Evolutionary conservation across 2,888 invertebrate genomes (phyloP), one percentile per base, ranked within the genome.

Genomic region (Euplexia lucipara): DNA sequence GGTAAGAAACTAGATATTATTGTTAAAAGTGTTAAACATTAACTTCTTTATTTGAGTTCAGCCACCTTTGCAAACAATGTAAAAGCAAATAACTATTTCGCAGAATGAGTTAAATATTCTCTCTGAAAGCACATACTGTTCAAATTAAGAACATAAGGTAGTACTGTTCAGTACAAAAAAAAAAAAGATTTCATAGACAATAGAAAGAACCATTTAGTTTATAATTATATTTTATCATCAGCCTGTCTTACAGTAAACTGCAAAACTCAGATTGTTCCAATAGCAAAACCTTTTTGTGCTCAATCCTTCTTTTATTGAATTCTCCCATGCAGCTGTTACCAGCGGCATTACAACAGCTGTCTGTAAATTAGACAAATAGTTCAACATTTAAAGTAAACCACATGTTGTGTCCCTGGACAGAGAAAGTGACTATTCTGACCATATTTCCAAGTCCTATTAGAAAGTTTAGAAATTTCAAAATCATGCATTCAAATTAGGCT

Each of bases 21-120:
- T 6, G 5, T 39, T 39, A 7, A 32, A 12, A 45, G 18, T 12
- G 30, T 67, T 37, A 26, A 32, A 39, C 68, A 35, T 47, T 9
- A 47, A 35, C 3, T 69, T n/a, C 22, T 39, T 70, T 67, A 49
- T 70, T 48, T 30, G 9, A 37, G 3, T 42, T 30, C 2, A 2
- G 20, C 14, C 14, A 39, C 20, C 35, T 44, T 32, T 49, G 37
- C 9, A 26, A 47, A 39, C 39, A 41, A 18, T n/a, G 16, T 18
- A 20, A 42, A 22, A 22, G 16, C 9, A 26, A 56, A 26, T 34
- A 18, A 30, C 4, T 20, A 30, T 53, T 67, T n/a, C 3, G 10
- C n/a, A 5, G 3, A 26, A n/a, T 35, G 20, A 10, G n/a, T 62
- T 10, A 10, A 42, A 26, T 67, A n/a, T 12, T 22, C n/a, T 10